phyloP scores from a whole-genome alignment of 2,888 invertebrate genomes.

The Lissocephala sabroskyi region DNA sequence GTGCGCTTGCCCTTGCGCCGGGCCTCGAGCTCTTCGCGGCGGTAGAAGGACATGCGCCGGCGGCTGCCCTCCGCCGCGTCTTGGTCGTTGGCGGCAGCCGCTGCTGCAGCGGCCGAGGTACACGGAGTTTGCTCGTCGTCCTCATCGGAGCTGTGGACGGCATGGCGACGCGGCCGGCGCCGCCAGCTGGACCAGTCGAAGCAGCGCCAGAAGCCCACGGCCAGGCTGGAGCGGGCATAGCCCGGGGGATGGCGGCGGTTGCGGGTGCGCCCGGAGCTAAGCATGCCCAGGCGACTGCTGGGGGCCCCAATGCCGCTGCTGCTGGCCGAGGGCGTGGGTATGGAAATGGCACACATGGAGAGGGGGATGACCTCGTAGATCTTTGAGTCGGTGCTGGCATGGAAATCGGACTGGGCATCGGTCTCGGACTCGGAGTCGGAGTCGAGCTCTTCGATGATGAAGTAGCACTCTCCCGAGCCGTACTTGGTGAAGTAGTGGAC shows the following conservation, averaged over 20 bases:
- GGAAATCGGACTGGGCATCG: conserved; percentile 60
- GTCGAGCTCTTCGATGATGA: conserved; percentile 76
- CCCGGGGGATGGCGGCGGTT: conserved; percentile 42
- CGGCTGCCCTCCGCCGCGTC: conserved; percentile 36
- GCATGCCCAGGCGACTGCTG: conserved; percentile 41
- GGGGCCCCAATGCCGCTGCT: conserved; percentile 51
- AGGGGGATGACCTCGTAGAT: conserved; percentile 78
- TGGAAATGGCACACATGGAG: conserved; percentile 76
- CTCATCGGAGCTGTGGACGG: conserved; percentile 47
- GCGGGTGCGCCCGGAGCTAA: conserved; percentile 32
- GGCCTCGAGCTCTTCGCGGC: conserved; percentile 68
- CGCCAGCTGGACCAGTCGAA: conserved; percentile 50
- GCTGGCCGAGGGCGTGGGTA: conserved; percentile 40
- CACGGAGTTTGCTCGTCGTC: conserved; percentile 65
- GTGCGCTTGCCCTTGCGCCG: conserved; percentile 71
- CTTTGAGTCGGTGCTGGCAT: conserved; percentile 67
- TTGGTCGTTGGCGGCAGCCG: conserved; percentile 19
- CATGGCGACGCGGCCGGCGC: conserved; percentile 15
- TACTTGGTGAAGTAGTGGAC: conserved; percentile 90
- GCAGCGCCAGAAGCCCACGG: conserved; percentile 46
- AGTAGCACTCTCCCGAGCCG: conserved; percentile 85
- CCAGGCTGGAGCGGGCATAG: conserved; percentile 14
- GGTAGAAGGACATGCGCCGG: conserved; percentile 67
- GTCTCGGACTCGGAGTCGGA: conserved; percentile 77
- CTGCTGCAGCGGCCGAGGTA: conserved; percentile 44